Base-by-base conservation (phyloP, 2,113 vertebrate species). In the Paradisaea rubra region DNA sequence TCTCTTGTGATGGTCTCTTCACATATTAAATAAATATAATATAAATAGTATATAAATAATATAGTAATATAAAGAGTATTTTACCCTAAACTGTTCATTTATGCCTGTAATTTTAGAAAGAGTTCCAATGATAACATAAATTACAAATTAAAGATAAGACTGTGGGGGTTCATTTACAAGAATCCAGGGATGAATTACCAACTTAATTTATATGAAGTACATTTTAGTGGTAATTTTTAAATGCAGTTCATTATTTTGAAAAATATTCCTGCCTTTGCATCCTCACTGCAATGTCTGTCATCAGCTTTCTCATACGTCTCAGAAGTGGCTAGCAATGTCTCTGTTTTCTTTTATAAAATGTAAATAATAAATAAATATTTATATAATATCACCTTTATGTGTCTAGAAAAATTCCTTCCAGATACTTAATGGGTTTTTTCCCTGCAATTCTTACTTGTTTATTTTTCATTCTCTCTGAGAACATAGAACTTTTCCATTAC, bases 71-170 rank as follows among this genome's bases (percentile, higher is more conserved):
- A 81, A 83, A 30, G 42, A 65, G 18, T 70, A 71, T 63, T 78
- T 84, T 86, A 86, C 19, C 23, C 72, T 82, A 81, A 91, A 79
- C 39, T 92, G 28, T 83, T 91, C 59, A 54, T 83, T 83, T 86
- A 88, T 83, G 45, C 25, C 42, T 50, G 31, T 47, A 84, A 70
- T 89, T 94, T 91, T 94, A 85, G 60, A 27, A 81, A 70, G 17
- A 10, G 44, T 92, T 95, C 69, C 66, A 88, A 74, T 56, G 35
- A 89, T 89, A 89, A 84, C 65, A 92, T 92, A 81, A 91, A 84
- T 95, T 87, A 68, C 33, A 64, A 88, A 79, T 89, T 66, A 81
- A 92, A 91, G 23, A 86, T 84, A 89, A 92, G 69, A 63, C 77
- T 84, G 35, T 59, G 7, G 60, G 52, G 73, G 52, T 84, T 92